phyloP scores from a whole-genome alignment of 2,113 vertebrate genomes.

The Tetrax tetrax region DNA sequence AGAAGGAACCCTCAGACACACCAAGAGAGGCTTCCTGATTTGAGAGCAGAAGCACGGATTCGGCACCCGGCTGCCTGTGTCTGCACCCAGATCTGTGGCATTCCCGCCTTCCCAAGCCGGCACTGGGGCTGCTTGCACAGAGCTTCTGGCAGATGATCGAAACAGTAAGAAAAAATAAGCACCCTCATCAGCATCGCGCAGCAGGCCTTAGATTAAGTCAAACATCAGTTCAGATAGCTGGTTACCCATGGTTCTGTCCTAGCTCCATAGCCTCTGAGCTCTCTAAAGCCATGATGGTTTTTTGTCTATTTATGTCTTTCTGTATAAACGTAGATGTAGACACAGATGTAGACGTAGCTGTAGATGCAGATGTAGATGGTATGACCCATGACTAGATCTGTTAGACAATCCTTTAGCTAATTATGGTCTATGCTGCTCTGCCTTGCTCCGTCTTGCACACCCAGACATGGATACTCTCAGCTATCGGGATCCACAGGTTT shows the following conservation, averaged over 20 bases:
- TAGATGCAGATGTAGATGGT: too few species aligned
- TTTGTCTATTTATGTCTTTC: background rate
- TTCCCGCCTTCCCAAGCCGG: background rate
- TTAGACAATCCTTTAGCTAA: background rate
- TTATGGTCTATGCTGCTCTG: background rate
- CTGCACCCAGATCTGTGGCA: background rate
- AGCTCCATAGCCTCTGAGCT: background rate
- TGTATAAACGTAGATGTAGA: too few species aligned
- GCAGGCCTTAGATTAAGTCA: background rate
- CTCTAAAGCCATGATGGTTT: background rate
- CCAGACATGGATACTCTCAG: accelerated
- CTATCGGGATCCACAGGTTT: background rate
- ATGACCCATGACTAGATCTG: background rate
- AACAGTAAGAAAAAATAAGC: background rate
- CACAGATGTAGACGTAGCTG: background rate
- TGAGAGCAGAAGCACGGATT: background rate
- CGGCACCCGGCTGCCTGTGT: background rate
- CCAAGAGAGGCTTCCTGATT: background rate
- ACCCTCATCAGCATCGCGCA: background rate
- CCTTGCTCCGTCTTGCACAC: background rate
- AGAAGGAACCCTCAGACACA: background rate
- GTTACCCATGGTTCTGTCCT: background rate
- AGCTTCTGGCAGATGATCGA: background rate
- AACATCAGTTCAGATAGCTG: background rate
- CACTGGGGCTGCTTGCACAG: background rate